Evolutionary conservation across 2,113 vertebrate species (phyloP).

Genomic region (Nematolebias whitei): DNA sequence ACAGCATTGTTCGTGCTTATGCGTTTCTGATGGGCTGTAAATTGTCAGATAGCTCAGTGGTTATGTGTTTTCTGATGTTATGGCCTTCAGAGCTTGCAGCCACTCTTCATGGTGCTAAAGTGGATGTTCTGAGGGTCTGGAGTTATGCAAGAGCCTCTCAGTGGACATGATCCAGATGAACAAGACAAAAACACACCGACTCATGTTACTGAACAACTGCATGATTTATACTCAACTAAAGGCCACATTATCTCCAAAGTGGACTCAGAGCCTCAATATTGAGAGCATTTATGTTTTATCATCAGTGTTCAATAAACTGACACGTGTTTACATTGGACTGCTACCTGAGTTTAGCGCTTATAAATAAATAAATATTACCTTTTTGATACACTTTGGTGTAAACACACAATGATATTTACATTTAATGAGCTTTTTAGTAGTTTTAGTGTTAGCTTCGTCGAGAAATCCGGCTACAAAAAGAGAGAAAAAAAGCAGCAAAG

Average conservation of each 20-base stretch:
- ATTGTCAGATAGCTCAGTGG: constrained; percentile 6
- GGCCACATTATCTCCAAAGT: constrained; percentile 5
- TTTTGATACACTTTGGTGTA: no score
- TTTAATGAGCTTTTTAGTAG: no score
- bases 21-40: no score
- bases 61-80: constrained; percentile 8
- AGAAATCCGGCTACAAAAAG: neutral
- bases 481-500: neutral
- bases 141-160: constrained; percentile 67
- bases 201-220: constrained; percentile 46
- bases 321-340: no score
- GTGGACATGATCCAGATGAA: constrained; percentile 70
- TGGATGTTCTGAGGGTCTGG: constrained; percentile 55
- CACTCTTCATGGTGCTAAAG: constrained; percentile 56
- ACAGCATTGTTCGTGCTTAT: no score
- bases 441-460: neutral
- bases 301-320: no score
- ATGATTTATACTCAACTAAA: neutral
- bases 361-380: no score
- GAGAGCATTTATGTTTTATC: no score
- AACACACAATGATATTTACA: no score
- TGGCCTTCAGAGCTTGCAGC: constrained; percentile 46
- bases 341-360: no score
- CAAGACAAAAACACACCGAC: constrained; percentile 70
- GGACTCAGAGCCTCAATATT: neutral